Base-by-base conservation (phyloP, 1,140 invertebrate genomes). In the Drosophila sucinea region DNA sequence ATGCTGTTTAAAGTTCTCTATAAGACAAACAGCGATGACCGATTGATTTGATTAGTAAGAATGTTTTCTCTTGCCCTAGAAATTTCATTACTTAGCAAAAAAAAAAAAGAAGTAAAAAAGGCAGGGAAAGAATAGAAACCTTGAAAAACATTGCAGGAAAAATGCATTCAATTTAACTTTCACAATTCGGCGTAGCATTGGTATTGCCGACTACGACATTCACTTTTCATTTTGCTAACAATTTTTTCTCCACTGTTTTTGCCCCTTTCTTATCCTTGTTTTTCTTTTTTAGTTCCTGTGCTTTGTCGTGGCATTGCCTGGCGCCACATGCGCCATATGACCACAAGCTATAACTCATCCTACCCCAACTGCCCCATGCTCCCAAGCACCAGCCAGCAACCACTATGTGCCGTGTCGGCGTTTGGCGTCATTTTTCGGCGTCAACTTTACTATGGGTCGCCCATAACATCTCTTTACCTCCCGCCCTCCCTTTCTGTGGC, bases 141-240 rank as follows among this genome's bases (percentile, higher is more conserved):
- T 27, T 44, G 41, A 68, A 47, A 68, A 69, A 72, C 65, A 68
- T 60, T 73, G 74, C 69, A 62, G 71, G 7, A 30, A 7, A 67
- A 70, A 77, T 60, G 75, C 75, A 74, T 77, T 77, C 60, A 74
- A 74, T 74, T 77, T 77, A 77, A 77, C 75, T 77, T 77, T 77
- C 75, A 77, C 71, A 77, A 77, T 77, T 70, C 44, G 71, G 71
- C 66, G 69, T 77, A 54, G 71, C 75, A 77, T 77, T 74, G 74
- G 66, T 66, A 73, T 73, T 74, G 75, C 44, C 44, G 44, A 51
- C 44, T 5, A 47, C 71, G 67, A 77, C 75, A 77, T 77, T 77
- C 75, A 77, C 75, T 77, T 77, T 77, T 77, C 71, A 77, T 77
- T 63, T 63, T 65, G 47, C 32, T 33, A 35, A 57, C 60, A 64